Base-by-base conservation (phyloP, 1,140 invertebrate genomes). In the Cyphomyrmex costatus region DNA sequence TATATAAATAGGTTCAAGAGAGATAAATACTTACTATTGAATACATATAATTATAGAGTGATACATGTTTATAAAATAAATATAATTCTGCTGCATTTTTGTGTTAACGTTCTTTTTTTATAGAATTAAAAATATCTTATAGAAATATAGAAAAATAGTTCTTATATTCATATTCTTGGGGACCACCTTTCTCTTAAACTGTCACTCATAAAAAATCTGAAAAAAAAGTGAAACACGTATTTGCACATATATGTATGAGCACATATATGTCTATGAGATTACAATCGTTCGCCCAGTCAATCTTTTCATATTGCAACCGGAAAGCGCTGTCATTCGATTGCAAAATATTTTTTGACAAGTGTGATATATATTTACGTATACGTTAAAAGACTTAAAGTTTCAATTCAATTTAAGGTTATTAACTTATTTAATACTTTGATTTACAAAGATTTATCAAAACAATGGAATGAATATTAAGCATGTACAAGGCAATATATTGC, bases 251-350 rank as follows among this genome's bases (percentile, higher is more conserved):
- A 53, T 58, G 1, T 5, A 53, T 58, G 1, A 19, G 27, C 19
- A 14, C n/a, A n/a, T n/a, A n/a, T n/a, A n/a, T n/a, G n/a, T n/a
- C 12, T 83, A 46, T 21, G 5, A 58, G 24, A 73, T 74, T 33
- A n/a, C 8, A 24, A 73, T 73, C 66, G n/a, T 0, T 46, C 3
- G 14, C 46, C 19, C 53, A 33, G 68, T 83, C 53, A 74, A 73
- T 74, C 79, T 74, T 74, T 61, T 83, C 79, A 83, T 68, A 73
- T 42, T 83, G 14, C 24, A 19, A 33, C 66, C 66, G 4, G 19
- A 83, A 46, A 27, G 14, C 7, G 19, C 24, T 73, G 36, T 73
- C 79, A 46, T 80, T n/a, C 14, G 49, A 68, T 61, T 83, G 42
- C 27, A n/a, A 53, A 83, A 83, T 12, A 3, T 27, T 65, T 27